Evolutionary conservation across 2,888 invertebrate species (phyloP).

Genomic region (Yponomeuta sedellus): DNA sequence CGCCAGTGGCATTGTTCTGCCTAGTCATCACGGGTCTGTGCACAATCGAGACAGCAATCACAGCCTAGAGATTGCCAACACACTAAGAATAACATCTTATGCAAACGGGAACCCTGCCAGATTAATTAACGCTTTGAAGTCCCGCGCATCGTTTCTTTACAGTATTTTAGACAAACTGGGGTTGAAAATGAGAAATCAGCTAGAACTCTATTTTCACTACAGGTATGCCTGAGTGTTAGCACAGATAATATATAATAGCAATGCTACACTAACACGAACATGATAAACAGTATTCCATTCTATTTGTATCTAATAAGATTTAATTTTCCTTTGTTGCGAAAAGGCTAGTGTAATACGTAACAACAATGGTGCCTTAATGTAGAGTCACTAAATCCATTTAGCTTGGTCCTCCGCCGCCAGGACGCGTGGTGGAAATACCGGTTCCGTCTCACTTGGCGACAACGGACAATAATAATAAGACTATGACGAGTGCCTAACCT

Average conservation of each 20-base stretch:
- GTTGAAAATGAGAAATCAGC: slow-evolving; percentile 17
- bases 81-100: slow-evolving; percentile 7
- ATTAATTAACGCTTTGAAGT: slow-evolving; percentile 43
- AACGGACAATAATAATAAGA: slow-evolving; percentile 8
- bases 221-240: too few species aligned
- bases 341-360: not conserved
- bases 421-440: not conserved
- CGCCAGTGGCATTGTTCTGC: too few species aligned
- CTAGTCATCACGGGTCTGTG: slow-evolving; percentile 30
- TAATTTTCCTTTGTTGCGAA: slow-evolving; percentile 7
- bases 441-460: slow-evolving; percentile 3
- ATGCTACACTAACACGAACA: not conserved
- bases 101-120: slow-evolving; percentile 30
- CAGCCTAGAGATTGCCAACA: slow-evolving; percentile 32
- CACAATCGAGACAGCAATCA: slow-evolving; percentile 57
- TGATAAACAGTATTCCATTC: not conserved
- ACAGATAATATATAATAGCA: too few species aligned
- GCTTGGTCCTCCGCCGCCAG: not conserved
- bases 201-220: not conserved
- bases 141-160: not conserved
- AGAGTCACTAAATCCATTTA: slow-evolving; percentile 7
- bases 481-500: slow-evolving; percentile 15
- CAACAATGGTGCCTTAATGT: slow-evolving; percentile 1
- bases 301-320: not conserved
- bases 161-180: not conserved